Conservation (phyloP, 2,888 invertebrate genomes). For the Dryococelus australis region DNA sequence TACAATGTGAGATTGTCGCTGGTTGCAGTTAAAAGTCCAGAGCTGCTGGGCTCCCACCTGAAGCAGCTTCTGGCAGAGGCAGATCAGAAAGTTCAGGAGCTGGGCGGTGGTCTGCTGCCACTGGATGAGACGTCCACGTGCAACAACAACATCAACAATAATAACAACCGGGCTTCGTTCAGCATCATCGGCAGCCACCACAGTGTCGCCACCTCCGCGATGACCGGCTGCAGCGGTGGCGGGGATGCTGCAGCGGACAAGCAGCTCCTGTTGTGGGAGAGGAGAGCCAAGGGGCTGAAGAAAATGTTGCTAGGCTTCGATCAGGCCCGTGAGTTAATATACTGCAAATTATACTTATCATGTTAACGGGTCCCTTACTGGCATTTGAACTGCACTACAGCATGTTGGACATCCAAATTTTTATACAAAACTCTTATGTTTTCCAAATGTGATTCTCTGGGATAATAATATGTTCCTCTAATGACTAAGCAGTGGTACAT, state of each 20-base stretch:
- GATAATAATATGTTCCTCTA: no score
- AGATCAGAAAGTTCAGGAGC: slow-evolving; percentile 82
- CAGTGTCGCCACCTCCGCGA: slow-evolving; percentile 54
- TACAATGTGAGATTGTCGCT: no score
- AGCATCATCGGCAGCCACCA: slow-evolving; percentile 63
- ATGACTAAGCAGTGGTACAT: no score
- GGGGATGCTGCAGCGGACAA: slow-evolving; percentile 78
- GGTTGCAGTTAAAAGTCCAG: slow-evolving; percentile 72
- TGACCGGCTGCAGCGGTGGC: slow-evolving; percentile 73
- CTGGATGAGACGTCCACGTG: slow-evolving; percentile 43
- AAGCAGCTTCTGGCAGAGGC: slow-evolving; percentile 81
- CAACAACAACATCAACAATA: slow-evolving; percentile 43
- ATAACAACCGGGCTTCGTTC: slow-evolving; percentile 62
- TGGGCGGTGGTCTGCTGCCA: slow-evolving; percentile 62
- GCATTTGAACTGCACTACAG: neutral
- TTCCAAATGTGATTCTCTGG: no score
- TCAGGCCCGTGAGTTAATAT: slow-evolving; percentile 69
- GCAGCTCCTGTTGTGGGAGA: slow-evolving; percentile 87
- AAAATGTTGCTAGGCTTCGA: slow-evolving; percentile 88
- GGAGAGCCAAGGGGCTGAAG: slow-evolving; percentile 79
- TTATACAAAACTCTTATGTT: neutral
- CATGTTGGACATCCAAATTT: neutral
- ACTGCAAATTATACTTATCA: no score
- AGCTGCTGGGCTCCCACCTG: slow-evolving; percentile 78
- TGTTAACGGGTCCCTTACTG: neutral